Percentiles rank a stretch among this genome's conserved stretches.
Evolutionary conservation across 2,888 invertebrate species (phyloP).

Genomic region (Cyrtodaria siliqua): DNA sequence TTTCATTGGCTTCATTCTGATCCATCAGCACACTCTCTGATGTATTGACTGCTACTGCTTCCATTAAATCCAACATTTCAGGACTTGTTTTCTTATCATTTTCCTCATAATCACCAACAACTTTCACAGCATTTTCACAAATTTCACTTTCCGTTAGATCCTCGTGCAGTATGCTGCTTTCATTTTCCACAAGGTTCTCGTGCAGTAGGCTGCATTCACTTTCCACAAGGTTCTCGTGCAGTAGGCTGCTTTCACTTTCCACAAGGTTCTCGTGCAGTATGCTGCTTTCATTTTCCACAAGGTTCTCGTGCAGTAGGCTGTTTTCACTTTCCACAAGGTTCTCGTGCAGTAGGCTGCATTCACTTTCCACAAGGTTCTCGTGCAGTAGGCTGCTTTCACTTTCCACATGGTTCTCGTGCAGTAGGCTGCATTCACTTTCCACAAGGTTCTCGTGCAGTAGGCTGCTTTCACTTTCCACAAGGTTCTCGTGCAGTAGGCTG

Average conservation of each 20-base stretch:
- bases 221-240: conserved; percentile 3
- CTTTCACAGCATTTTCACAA: too few relatives aligned
- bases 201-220: neutral
- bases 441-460: neutral
- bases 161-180: too few relatives aligned
- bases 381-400: neutral
- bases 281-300: too few relatives aligned
- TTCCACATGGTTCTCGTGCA: conserved; percentile 3
- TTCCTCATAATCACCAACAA: too few relatives aligned
- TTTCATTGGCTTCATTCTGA: neutral
- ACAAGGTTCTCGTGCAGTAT: conserved; percentile 9
- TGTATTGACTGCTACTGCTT: neutral
- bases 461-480: conserved; percentile 2
- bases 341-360: neutral
- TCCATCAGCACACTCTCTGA: neutral
- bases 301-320: too few relatives aligned
- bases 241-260: neutral
- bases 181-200: conserved; percentile 10
- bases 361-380: conserved; percentile 10
- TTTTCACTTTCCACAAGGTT: conserved; percentile 8
- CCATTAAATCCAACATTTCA: neutral
- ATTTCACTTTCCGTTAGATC: too few relatives aligned
- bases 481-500: neutral
- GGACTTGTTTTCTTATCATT: too few relatives aligned
- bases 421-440: neutral